A percentile compares a stretch with the other conserved stretches of the same genome.
Evolutionary conservation across 2,113 vertebrate species (phyloP).

Genomic region (Panthera uncia): DNA sequence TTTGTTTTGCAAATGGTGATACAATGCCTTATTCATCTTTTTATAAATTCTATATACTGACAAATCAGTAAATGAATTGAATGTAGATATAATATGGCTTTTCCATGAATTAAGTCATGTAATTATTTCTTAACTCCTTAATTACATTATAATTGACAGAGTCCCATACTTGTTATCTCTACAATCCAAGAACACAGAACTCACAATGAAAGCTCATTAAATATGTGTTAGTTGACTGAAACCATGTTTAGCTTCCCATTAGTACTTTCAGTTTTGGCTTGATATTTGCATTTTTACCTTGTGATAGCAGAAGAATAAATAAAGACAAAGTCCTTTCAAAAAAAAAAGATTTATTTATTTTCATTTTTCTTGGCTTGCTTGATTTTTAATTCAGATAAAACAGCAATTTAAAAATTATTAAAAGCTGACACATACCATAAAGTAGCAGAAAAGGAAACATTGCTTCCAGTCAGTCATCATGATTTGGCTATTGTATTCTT

Average conservation of each 20-base stretch:
- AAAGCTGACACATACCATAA: background rate
- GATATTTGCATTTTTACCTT: background rate
- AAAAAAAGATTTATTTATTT: conserved; percentile 5
- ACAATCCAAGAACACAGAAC: background rate
- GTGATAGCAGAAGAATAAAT: background rate
- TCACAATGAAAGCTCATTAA: background rate
- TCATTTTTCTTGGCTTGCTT: background rate
- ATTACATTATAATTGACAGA: background rate
- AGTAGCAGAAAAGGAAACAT: background rate
- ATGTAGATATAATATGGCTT: background rate
- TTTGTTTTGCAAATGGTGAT: background rate
- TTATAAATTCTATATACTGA: background rate
- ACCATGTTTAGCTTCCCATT: background rate
- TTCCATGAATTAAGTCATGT: background rate
- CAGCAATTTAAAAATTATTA: background rate
- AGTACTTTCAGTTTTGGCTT: background rate
- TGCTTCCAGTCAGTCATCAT: background rate
- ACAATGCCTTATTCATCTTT: background rate
- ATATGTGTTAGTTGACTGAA: background rate
- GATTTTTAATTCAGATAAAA: conserved; percentile 41
- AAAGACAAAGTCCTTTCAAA: conserved; percentile 17
- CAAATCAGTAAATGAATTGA: background rate
- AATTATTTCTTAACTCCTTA: background rate
- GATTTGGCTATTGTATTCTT: conserved; percentile 3
- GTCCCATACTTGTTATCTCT: background rate